These are phyloP conservation scores for Rhinoraja longicauda DNA, from an alignment of 2,797 vertebrate genomes.

Conservation along the genomic window DNA sequence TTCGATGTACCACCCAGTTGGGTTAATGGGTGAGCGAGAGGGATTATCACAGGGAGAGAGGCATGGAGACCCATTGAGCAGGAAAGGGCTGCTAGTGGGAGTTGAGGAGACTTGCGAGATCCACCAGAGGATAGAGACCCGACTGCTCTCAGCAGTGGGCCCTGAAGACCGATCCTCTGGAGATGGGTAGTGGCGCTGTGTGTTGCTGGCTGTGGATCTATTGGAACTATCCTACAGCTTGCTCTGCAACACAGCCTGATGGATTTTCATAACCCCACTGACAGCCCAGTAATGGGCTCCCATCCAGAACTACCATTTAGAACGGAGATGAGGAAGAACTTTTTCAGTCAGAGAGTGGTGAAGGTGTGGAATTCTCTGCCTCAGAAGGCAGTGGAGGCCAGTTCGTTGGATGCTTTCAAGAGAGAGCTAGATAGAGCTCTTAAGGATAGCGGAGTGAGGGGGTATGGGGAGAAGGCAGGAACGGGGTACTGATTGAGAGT, in stretches of 20 bases:
- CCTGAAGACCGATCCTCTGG: not conserved
- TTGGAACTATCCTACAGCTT: not conserved
- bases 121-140: not conserved
- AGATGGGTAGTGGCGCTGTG: not conserved
- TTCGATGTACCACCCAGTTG: not conserved
- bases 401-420: too few species aligned
- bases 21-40: not conserved
- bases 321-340: too few species aligned
- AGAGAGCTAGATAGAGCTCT: too few species aligned
- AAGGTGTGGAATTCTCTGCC: too few species aligned
- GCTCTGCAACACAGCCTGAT: not conserved
- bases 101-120: not conserved
- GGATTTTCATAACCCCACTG: not conserved
- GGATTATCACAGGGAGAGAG: not conserved
- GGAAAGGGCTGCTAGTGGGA: not conserved
- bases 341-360: too few species aligned
- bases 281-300: not conserved
- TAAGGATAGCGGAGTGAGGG: too few species aligned
- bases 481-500: too few species aligned
- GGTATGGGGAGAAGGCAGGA: too few species aligned
- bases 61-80: not conserved
- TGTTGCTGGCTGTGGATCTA: not conserved
- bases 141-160: not conserved
- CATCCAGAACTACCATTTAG: not conserved
- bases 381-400: too few species aligned